phyloP scores from a whole-genome alignment of 2,113 vertebrate genomes.

The Eolophus roseicapilla region DNA sequence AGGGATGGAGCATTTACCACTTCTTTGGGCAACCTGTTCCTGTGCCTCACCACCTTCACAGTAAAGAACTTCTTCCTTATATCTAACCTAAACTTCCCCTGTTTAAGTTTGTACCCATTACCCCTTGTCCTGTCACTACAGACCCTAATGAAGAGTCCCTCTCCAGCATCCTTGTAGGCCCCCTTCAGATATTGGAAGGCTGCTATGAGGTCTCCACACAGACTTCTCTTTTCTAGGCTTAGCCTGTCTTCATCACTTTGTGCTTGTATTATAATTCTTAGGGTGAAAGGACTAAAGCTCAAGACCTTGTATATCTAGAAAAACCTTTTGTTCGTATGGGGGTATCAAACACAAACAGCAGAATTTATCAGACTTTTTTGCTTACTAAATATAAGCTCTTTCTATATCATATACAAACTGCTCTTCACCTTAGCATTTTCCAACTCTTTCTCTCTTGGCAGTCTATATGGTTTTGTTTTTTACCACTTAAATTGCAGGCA shows the following conservation, averaged over 20 bases:
- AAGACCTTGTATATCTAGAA: neutral
- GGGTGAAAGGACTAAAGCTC: neutral
- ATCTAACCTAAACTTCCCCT: neutral
- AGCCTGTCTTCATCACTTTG: neutral
- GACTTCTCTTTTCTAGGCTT: neutral
- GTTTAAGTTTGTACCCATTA: neutral
- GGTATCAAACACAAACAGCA: neutral
- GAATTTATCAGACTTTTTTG: neutral
- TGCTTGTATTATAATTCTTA: neutral
- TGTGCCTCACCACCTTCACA: neutral
- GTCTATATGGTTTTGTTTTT: neutral
- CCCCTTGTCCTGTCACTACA: neutral
- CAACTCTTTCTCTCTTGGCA: neutral
- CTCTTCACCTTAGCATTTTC: neutral
- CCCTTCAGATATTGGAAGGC: neutral
- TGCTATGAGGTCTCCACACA: neutral
- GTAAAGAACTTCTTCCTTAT: neutral
- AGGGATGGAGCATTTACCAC: neutral
- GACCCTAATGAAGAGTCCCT: neutral
- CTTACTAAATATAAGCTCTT: neutral
- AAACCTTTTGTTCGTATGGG: neutral
- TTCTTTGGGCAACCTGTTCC: neutral
- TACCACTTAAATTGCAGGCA: neutral
- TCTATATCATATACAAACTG: neutral
- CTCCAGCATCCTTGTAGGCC: neutral